Conservation (phyloP, 2,797 vertebrate genomes). For the Lutjanus argentimaculatus region DNA sequence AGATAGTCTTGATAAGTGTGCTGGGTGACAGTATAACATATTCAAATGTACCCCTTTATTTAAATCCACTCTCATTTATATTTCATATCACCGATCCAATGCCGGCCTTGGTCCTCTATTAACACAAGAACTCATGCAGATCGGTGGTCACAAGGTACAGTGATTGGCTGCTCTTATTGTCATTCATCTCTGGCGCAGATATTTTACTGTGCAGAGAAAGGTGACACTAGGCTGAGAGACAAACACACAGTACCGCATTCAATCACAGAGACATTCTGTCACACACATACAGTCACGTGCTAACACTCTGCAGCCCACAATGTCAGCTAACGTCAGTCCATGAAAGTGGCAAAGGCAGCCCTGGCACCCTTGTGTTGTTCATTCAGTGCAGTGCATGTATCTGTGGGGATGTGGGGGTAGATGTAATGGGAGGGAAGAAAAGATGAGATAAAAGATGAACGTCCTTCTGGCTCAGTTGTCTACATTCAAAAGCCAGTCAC, state of each 20-base stretch:
- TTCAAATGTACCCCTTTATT: slow-evolving; percentile 70
- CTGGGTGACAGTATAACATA: slow-evolving; percentile 48
- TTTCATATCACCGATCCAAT: slow-evolving; percentile 67
- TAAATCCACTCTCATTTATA: slow-evolving; percentile 74
- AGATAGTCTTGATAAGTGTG: slow-evolving; percentile 56
- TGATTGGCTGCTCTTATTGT: slow-evolving; percentile 64
- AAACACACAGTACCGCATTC: slow-evolving; percentile 16
- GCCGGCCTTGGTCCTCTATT: slow-evolving; percentile 62
- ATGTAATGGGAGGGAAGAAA: neutral
- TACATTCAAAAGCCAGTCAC: slow-evolving; percentile 4
- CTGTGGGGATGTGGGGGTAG: neutral
- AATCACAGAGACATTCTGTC: slow-evolving; percentile 33
- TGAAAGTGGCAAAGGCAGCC: slow-evolving; percentile 20
- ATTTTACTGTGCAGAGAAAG: slow-evolving; percentile 56
- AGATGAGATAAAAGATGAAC: slow-evolving; percentile 19
- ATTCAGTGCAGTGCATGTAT: slow-evolving; percentile 21
- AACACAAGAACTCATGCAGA: slow-evolving; percentile 68
- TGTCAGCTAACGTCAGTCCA: slow-evolving; percentile 3
- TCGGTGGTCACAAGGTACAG: slow-evolving; percentile 54
- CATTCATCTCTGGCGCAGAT: slow-evolving; percentile 64
- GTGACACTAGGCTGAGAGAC: slow-evolving; percentile 44
- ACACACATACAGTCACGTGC: slow-evolving; percentile 12
- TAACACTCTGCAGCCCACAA: slow-evolving; percentile 8
- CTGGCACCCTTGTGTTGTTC: slow-evolving; percentile 18
- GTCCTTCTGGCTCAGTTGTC: slow-evolving; percentile 1